Conservation (phyloP, 2,888 invertebrate species). For the Hyposoter dolosus region DNA sequence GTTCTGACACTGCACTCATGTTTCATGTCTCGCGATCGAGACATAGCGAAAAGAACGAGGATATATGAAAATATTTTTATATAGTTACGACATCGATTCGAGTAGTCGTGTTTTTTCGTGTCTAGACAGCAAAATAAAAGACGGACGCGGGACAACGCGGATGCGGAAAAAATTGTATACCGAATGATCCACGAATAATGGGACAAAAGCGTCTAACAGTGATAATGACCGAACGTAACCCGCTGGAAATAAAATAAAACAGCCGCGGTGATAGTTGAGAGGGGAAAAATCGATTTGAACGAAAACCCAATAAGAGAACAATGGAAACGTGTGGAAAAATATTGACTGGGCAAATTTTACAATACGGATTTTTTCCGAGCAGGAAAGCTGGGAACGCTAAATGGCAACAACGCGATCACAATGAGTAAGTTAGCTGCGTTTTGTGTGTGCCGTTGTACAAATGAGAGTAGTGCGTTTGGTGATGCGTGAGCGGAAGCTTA, state of each 20-base stretch:
- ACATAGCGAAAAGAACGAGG: background rate
- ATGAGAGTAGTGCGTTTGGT: slow-evolving; percentile 8
- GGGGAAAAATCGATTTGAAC: background rate
- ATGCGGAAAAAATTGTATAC: background rate
- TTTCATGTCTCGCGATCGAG: slow-evolving; percentile 11
- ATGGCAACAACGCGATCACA: background rate
- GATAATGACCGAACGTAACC: slow-evolving; percentile 11
- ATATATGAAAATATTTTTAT: slow-evolving; percentile 2
- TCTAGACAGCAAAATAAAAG: slow-evolving; percentile 10
- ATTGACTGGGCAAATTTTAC: background rate
- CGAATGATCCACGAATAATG: slow-evolving; percentile 27
- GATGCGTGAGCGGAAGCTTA: slow-evolving; percentile 13
- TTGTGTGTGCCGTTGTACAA: background rate
- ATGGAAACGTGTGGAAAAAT: background rate
- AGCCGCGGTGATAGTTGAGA: background rate
- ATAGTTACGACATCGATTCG: slow-evolving; percentile 26
- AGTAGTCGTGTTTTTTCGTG: slow-evolving; percentile 1
- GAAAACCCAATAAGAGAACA: background rate
- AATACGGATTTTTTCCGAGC: background rate
- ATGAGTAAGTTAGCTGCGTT: background rate
- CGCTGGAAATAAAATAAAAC: background rate
- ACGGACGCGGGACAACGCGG: background rate
- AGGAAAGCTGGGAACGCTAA: background rate
- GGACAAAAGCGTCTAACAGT: background rate
- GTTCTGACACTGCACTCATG: slow-evolving; percentile 15